Percentiles rank a stretch among this genome's conserved stretches.
phyloP scores from a whole-genome alignment of 1,140 invertebrate genomes.

The Drosophila nebulosa region DNA sequence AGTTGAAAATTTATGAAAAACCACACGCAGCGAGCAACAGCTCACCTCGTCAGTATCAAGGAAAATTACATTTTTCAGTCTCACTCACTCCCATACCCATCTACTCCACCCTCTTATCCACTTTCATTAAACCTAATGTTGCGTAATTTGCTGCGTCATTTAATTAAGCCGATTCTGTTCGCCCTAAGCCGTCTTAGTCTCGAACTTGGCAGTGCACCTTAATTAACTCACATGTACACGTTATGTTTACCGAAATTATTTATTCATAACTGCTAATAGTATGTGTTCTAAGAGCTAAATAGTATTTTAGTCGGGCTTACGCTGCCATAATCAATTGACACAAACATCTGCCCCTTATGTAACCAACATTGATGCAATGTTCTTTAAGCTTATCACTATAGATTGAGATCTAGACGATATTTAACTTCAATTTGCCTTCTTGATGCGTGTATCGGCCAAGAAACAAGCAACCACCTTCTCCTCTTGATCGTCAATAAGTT shows the following conservation, averaged over 20 bases:
- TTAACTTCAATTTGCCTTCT: constrained; percentile 30
- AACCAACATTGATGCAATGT: constrained; percentile 74
- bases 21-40: constrained; percentile 46
- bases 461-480: constrained; percentile 56
- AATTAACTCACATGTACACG: constrained; percentile 63
- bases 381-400: constrained; percentile 5
- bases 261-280: constrained; percentile 73
- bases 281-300: constrained; percentile 39
- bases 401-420: background rate
- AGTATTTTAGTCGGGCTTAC: constrained; percentile 25
- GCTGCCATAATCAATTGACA: constrained; percentile 42
- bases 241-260: constrained; percentile 69
- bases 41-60: background rate
- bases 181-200: constrained; percentile 40
- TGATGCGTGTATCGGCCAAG: constrained; percentile 56
- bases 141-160: constrained; percentile 80
- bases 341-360: background rate
- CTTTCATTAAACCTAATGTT: constrained; percentile 18
- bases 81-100: too few species aligned
- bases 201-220: constrained; percentile 3
- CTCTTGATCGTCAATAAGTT: constrained; percentile 36
- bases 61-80: background rate
- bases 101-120: too few species aligned
- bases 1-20: constrained; percentile 60
- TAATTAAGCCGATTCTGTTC: constrained; percentile 76